Evolutionary conservation across 2,888 invertebrate species (phyloP).

Genomic region (Patella pellucida): DNA sequence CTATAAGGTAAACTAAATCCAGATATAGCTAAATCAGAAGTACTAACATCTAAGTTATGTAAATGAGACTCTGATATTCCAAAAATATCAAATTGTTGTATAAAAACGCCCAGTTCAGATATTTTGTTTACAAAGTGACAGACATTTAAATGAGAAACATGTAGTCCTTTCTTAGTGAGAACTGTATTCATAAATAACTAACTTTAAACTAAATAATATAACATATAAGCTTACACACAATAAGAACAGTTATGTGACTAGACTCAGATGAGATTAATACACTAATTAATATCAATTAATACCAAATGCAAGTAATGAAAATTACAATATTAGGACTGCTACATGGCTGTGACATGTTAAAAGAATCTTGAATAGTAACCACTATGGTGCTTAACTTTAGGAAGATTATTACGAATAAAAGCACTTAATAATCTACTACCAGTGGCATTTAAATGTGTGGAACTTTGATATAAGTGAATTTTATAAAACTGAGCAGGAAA

Average conservation of each 20-base stretch:
- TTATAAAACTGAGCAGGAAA: background rate
- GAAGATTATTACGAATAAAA: background rate
- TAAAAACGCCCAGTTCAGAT: background rate
- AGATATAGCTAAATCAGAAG: background rate
- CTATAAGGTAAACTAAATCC: background rate
- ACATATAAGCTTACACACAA: no score
- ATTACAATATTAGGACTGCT: no score
- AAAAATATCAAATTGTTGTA: background rate
- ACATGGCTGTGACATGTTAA: no score
- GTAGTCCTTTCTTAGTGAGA: background rate
- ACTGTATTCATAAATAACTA: background rate
- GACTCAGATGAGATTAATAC: no score
- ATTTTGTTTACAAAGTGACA: background rate
- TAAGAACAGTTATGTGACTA: no score
- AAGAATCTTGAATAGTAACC: no score
- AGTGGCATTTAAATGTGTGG: background rate
- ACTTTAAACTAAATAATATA: no score
- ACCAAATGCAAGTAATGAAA: no score
- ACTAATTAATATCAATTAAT: no score
- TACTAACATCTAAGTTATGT: background rate
- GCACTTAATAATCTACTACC: background rate
- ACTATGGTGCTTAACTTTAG: no score
- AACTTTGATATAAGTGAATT: background rate
- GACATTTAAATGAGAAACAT: background rate
- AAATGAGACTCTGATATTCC: constrained; percentile 2